Evolutionary conservation across 2,888 invertebrate genomes (phyloP).

Genomic region (Lamellibrachia columna): DNA sequence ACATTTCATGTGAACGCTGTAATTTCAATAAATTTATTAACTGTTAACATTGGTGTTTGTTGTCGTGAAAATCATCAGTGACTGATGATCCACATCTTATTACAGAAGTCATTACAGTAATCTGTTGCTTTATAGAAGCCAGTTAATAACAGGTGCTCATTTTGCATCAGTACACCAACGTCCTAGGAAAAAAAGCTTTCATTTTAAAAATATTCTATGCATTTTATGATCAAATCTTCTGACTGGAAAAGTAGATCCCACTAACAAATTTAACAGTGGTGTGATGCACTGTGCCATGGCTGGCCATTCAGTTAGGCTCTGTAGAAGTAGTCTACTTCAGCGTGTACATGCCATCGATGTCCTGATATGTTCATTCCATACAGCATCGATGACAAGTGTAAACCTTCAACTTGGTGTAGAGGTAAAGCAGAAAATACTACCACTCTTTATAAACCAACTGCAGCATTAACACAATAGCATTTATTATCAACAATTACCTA

Average conservation of each 20-base stretch:
- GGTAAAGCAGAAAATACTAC: not conserved
- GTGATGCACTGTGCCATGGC: no score
- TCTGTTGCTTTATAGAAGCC: no score
- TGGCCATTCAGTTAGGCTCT: no score
- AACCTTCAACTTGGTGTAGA: not conserved
- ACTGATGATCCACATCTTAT: not conserved
- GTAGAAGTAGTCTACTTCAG: no score
- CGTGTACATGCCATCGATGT: no score
- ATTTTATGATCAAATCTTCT: no score
- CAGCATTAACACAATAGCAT: not conserved
- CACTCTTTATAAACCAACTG: not conserved
- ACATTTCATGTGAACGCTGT: not conserved
- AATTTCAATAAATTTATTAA: not conserved
- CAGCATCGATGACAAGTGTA: not conserved
- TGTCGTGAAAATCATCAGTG: not conserved
- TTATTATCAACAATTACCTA: not conserved
- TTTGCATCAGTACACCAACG: no score
- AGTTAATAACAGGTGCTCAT: no score
- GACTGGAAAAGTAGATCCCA: no score
- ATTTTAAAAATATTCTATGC: not conserved
- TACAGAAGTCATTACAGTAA: no score
- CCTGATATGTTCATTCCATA: no score
- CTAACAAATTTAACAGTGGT: no score
- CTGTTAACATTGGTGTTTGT: not conserved
- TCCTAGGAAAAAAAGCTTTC: not conserved